Base-by-base conservation (phyloP, 37 sponge, comb jelly and placozoan species). In the Chondrosia reniformis region DNA sequence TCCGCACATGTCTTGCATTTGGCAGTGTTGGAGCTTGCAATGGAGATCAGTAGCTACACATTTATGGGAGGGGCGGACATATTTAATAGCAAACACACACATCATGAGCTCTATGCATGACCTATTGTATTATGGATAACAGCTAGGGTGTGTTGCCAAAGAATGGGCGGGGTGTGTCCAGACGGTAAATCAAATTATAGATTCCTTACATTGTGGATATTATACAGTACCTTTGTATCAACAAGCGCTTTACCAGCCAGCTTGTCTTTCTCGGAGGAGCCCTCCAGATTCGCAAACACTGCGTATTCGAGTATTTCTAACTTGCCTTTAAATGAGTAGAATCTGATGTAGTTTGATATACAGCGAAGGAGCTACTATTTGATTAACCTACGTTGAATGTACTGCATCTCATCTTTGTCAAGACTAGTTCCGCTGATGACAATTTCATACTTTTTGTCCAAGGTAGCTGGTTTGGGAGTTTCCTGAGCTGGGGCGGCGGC, bases 11-110 rank as follows among this genome's bases (percentile, higher is more conserved):
- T 63, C 76, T 63, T 85, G 64, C 78, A 83, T 39, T 57, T 54
- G 21, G 81, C 88, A 30, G 92, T 81, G 28, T 82, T 76, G 22
- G 86, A 84, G 62, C 92, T 91, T 21, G 85, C 82, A 38, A 93
- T 62, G 27, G 89, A 81, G 17, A 62, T 55, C 84, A 86, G 46
- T 19, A 55, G 27, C 59, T 69, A 25, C 31, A 69, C 3, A 6
- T 3, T n/a, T n/a, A n/a, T 28, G 58, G 7, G 32, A 12, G 19
- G 28, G 71, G 71, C 42, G 30, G 32, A 31, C 0, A 22, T 64
- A 19, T 22, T 22, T 15, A 12, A 31, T 12, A 64, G 19, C 13
- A 15, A 12, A 12, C 54, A 19, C 54, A n/a, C n/a, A n/a, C n/a
- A n/a, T n/a, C n/a, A n/a, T n/a, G n/a, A n/a, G n/a, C n/a, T n/a